Conservation (phyloP, 1,140 invertebrate genomes). For the Drosophila nasuta region DNA sequence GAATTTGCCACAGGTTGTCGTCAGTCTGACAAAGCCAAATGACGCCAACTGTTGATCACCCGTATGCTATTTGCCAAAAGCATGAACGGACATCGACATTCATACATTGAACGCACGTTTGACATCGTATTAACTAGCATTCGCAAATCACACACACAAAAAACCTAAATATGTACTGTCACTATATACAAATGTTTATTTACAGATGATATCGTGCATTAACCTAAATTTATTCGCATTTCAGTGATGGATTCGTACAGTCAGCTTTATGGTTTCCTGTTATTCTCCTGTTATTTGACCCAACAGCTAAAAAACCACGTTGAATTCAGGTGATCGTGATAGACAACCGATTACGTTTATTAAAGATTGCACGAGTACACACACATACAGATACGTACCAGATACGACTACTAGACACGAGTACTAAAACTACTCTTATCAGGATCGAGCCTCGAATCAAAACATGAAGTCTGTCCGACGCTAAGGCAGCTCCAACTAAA, state of each 20-base stretch:
- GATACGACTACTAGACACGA: too few species aligned
- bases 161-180: too few species aligned
- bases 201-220: slow-evolving; percentile 50
- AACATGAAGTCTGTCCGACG: too few species aligned
- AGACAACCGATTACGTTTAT: slow-evolving; percentile 4
- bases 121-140: background rate
- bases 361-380: background rate
- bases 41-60: slow-evolving; percentile 54
- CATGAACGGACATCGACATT: slow-evolving; percentile 22
- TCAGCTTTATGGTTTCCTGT: slow-evolving; percentile 30
- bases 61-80: slow-evolving; percentile 34
- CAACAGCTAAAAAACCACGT: slow-evolving; percentile 16
- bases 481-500: too few species aligned
- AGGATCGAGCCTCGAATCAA: too few species aligned
- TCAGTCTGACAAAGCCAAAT: slow-evolving; percentile 20
- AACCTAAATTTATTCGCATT: slow-evolving; percentile 46
- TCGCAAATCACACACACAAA: too few species aligned
- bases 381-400: background rate
- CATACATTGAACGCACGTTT: slow-evolving; percentile 9
- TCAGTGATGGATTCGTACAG: slow-evolving; percentile 25
- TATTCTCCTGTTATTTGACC: slow-evolving; percentile 18
- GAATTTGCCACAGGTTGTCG: slow-evolving; percentile 11
- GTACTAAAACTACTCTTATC: too few species aligned
- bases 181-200: too few species aligned
- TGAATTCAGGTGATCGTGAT: slow-evolving; percentile 31